Base-by-base conservation (phyloP, 2,888 invertebrate genomes). In the Nemotelus pantherinus region DNA sequence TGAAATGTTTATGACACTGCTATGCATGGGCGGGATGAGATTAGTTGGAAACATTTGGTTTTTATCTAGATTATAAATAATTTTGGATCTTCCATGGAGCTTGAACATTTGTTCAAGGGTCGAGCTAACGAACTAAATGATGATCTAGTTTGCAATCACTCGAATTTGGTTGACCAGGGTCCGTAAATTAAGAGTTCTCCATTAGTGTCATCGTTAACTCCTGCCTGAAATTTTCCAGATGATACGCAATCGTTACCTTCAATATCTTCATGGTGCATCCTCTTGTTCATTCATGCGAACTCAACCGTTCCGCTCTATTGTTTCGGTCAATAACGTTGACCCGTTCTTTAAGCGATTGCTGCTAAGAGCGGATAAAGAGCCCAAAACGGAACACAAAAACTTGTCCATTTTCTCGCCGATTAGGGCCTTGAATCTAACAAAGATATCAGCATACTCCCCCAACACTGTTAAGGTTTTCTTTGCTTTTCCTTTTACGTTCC, bases 261-360 rank as follows among this genome's bases (percentile, higher is more conserved):
- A 43, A 43, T 63, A 63, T 63, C 63, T 63, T 63, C 39, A 63
- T 63, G 63, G 43, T 63, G 39, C 43, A 43, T 58, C 25, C 25
- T 58, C 25, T 25, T 41, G 55, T 55, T 43, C 43, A 43, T 70
- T 70, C 53, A 70, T 6, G 41, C 47, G 47, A 3, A 70, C n/a
- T 55, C 9, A 70, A 55, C 41, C 43, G 53, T 44, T 55, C 47
- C 25, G 39, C 70, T 53, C 55, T 53, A 70, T 55, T 70, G 70
- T 55, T 43, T 55, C 70, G 53, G 53, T 70, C 70, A 41, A 45
- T 50, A 53, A 6, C 70, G 10, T 70, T 70, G 70, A 70, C 70
- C 70, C 55, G 9, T 55, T 53, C 70, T 67, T 48, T 48, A 60
- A 7, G 41, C 7, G 41, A n/a, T 39, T 7, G 25, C 25, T 25